A percentile compares a stretch with the other conserved stretches of the same genome.
Evolutionary conservation across 2,113 vertebrate genomes (phyloP).

Genomic region (Struthio camelus): DNA sequence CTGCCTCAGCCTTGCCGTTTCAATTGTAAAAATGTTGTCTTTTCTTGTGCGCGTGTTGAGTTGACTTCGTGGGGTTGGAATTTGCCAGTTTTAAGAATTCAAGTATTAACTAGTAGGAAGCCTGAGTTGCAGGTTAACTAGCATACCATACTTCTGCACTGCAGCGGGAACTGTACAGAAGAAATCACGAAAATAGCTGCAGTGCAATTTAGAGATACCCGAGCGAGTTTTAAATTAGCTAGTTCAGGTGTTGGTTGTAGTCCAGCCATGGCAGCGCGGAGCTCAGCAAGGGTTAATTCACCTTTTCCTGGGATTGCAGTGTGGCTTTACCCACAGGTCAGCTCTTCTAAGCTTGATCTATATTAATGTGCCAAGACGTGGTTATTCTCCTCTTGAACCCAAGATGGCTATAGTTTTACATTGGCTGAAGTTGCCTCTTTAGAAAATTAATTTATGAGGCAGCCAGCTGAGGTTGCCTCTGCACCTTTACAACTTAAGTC

Average conservation of each 20-base stretch:
- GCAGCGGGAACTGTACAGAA: not conserved
- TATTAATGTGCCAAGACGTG: fast-evolving
- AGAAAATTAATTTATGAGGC: too few relatives aligned
- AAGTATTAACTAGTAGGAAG: not conserved
- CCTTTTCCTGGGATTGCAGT: fast-evolving
- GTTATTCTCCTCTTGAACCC: not conserved
- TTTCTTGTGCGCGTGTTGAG: fast-evolving
- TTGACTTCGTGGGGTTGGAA: fast-evolving
- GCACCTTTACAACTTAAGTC: not conserved
- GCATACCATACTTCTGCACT: not conserved
- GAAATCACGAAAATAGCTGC: not conserved
- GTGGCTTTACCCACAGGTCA: fast-evolving
- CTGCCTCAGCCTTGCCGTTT: not conserved
- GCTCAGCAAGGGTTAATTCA: not conserved
- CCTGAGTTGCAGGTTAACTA: not conserved
- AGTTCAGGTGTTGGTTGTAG: fast-evolving
- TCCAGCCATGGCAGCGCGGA: fast-evolving
- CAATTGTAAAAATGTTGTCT: too few relatives aligned
- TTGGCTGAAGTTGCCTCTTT: fast-evolving
- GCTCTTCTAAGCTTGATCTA: not conserved
- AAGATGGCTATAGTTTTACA: fast-evolving
- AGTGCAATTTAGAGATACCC: fast-evolving
- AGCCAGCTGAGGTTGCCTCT: not conserved
- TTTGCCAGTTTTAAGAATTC: not conserved
- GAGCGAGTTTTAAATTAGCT: too few relatives aligned